These are phyloP conservation scores for Nomada ferruginata DNA, from an alignment of 2,888 invertebrate genomes.

Conservation along the genomic window DNA sequence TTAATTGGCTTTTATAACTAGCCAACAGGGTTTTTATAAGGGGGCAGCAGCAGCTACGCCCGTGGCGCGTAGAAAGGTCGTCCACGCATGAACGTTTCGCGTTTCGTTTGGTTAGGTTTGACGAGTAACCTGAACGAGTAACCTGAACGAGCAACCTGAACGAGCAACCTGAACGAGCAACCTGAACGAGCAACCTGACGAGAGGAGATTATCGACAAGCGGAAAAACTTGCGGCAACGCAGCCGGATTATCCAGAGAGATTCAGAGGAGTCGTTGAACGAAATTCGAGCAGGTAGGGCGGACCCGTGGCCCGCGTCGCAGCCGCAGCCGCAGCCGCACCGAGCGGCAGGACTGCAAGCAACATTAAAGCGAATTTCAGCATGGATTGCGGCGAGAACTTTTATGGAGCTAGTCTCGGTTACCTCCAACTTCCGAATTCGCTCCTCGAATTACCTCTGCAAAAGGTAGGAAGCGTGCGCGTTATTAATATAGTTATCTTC, in stretches of 20 bases:
- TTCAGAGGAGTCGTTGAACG: conserved; percentile 33
- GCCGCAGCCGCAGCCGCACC: no score
- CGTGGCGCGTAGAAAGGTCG: conserved; percentile 22
- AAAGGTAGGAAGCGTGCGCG: conserved; percentile 39
- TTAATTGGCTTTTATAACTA: conserved; percentile 18
- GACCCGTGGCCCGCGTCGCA: not conserved
- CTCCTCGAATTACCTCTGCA: conserved; percentile 57
- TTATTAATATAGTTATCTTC: conserved; percentile 56
- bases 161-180: conserved; percentile 17
- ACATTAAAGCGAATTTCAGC: conserved; percentile 41
- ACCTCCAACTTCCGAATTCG: conserved; percentile 62
- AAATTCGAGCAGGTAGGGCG: conserved; percentile 23
- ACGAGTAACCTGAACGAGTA: no score
- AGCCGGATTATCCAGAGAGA: conserved; percentile 35
- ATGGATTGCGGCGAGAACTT: conserved; percentile 47
- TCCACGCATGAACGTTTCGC: conserved; percentile 48
- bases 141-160: not conserved
- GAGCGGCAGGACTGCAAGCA: not conserved
- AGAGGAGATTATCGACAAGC: conserved; percentile 28
- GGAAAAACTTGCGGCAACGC: conserved; percentile 25
- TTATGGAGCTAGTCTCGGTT: conserved; percentile 30
- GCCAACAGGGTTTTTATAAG: conserved; percentile 22
- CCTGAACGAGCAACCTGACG: not conserved
- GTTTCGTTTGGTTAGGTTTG: conserved; percentile 41
- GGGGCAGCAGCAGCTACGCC: not conserved